Evolutionary conservation across 2,113 vertebrate genomes (phyloP).

Genomic region (Solenodon paradoxus): DNA sequence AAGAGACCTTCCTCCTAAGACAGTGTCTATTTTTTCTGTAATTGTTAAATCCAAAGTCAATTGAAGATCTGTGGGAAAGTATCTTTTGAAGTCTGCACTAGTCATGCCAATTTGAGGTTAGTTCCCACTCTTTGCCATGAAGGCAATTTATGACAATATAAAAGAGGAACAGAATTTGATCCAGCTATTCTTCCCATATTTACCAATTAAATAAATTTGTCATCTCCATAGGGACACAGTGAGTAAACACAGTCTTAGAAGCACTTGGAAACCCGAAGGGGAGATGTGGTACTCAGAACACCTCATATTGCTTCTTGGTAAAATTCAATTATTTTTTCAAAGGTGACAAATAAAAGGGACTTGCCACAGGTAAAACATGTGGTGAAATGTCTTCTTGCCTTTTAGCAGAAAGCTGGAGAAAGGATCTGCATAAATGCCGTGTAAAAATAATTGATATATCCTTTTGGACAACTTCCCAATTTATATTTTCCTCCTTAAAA

Average conservation of each 20-base stretch:
- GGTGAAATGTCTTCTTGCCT: conserved; percentile 22
- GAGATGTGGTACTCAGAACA: neutral
- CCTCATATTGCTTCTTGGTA: neutral
- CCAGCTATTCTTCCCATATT: neutral
- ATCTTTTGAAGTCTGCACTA: neutral
- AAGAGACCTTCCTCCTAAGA: neutral
- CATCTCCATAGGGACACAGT: neutral
- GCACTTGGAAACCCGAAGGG: neutral
- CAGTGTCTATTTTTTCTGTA: neutral
- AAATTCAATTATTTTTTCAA: conserved; percentile 50
- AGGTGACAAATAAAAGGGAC: neutral
- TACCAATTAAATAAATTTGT: neutral
- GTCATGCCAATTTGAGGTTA: neutral
- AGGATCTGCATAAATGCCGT: conserved; percentile 8
- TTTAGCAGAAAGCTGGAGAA: conserved; percentile 29
- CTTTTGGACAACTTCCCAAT: conserved; percentile 52
- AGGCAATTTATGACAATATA: neutral
- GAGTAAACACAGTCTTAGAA: neutral
- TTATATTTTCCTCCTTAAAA: conserved; percentile 45
- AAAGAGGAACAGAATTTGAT: neutral
- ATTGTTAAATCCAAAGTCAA: neutral
- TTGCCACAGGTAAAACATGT: conserved; percentile 44
- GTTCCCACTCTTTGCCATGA: neutral
- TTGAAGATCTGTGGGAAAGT: neutral
- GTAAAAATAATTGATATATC: conserved; percentile 61